Evolutionary conservation across 2,113 vertebrate species (phyloP).

Genomic region (Nipponia nippon): DNA sequence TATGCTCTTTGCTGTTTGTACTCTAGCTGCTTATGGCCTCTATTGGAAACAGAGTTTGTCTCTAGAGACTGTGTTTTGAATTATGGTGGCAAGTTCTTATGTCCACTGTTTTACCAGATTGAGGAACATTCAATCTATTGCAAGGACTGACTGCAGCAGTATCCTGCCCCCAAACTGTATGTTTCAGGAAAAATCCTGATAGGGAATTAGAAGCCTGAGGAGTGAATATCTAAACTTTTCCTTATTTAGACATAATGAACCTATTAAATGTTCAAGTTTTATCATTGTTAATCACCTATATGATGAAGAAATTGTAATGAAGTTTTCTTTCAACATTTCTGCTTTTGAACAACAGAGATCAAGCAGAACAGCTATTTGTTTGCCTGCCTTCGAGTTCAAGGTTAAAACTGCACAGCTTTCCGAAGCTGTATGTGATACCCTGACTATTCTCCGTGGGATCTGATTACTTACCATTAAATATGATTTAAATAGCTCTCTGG

Average conservation of each 20-base stretch:
- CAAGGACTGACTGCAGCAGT: background rate
- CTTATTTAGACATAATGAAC: background rate
- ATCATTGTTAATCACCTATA: background rate
- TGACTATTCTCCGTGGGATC: background rate
- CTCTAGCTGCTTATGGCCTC: background rate
- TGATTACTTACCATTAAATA: conserved; percentile 9
- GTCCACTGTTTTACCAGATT: background rate
- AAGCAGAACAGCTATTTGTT: background rate
- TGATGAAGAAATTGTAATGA: background rate
- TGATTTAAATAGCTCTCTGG: background rate
- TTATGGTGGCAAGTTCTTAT: accelerated
- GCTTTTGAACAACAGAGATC: background rate
- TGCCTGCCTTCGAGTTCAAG: background rate
- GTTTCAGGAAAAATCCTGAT: background rate
- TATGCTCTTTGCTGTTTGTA: background rate
- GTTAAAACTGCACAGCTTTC: background rate
- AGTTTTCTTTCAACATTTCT: background rate
- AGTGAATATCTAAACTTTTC: background rate
- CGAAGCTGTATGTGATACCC: background rate
- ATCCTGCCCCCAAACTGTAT: background rate
- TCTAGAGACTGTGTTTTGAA: background rate
- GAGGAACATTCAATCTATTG: background rate
- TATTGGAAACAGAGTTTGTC: background rate
- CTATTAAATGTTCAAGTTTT: background rate
- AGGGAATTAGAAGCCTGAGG: background rate